Evolutionary conservation across 2,888 invertebrate species (phyloP).

Genomic region (Clusia tigrina): DNA sequence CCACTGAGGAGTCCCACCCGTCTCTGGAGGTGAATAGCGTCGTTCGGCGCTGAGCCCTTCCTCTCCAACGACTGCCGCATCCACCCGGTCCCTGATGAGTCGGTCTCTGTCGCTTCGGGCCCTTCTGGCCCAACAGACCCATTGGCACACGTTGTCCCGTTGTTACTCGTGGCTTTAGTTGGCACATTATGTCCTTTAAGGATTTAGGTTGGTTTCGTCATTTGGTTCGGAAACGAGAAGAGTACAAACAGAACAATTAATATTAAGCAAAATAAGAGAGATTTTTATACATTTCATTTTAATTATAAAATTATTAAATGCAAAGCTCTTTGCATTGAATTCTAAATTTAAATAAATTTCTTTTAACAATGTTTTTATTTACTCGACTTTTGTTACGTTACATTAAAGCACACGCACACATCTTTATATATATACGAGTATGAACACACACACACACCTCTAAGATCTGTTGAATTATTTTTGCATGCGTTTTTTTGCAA

Average conservation of each 20-base stretch:
- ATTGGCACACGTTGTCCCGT: conserved; percentile 65
- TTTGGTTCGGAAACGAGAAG: neutral
- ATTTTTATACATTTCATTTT: neutral
- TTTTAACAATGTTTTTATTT: too few species aligned
- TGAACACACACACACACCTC: conserved; percentile 58
- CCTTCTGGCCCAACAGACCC: conserved; percentile 65
- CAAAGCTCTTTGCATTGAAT: neutral
- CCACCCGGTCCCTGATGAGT: conserved; percentile 66
- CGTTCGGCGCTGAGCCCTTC: conserved; percentile 92
- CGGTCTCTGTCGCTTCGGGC: conserved; percentile 67
- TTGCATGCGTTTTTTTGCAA: conserved; percentile 65
- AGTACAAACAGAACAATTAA: conserved; percentile 20
- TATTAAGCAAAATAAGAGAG: too few species aligned
- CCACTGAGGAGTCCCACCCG: conserved; percentile 99
- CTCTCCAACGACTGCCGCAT: conserved; percentile 77
- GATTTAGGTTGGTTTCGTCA: neutral
- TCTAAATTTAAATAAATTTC: neutral
- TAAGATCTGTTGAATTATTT: conserved; percentile 63
- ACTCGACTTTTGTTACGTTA: too few species aligned
- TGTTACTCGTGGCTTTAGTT: conserved; percentile 64
- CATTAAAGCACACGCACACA: conserved; percentile 22
- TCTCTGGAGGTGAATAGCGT: conserved; percentile 99
- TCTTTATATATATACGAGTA: conserved; percentile 19
- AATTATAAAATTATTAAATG: neutral
- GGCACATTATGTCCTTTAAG: conserved; percentile 65